These are phyloP conservation scores for Myripristis jacobus DNA, from an alignment of 2,797 vertebrate genomes.

Conservation along the genomic window DNA sequence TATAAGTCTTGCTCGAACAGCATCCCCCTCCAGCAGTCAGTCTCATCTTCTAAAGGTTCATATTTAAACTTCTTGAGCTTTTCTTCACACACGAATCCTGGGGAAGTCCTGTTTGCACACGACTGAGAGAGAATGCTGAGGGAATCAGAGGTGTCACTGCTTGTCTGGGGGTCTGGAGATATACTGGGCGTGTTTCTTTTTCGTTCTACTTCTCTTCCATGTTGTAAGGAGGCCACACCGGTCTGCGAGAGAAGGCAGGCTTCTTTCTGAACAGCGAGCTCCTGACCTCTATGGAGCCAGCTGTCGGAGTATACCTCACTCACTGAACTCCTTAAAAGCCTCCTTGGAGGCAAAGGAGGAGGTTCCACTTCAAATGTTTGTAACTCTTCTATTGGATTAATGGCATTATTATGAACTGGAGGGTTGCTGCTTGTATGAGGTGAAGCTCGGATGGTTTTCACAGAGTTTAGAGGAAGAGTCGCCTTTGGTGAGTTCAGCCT, in stretches of 20 bases:
- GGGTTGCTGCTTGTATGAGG: conserved; percentile 32
- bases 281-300: conserved; percentile 84
- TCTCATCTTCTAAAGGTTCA: conserved; percentile 70
- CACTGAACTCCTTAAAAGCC: conserved; percentile 61
- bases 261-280: conserved; percentile 85
- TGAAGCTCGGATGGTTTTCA: conserved; percentile 42
- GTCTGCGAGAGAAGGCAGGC: conserved; percentile 84
- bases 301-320: conserved; percentile 79
- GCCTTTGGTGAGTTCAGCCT: conserved; percentile 84
- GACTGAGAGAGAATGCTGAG: conserved; percentile 44
- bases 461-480: conserved; percentile 41
- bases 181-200: conserved; percentile 58
- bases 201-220: conserved; percentile 65
- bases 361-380: conserved; percentile 58
- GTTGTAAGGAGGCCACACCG: conserved; percentile 80
- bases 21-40: conserved; percentile 69
- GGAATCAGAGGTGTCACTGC: conserved; percentile 59
- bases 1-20: conserved; percentile 77
- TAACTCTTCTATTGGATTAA: conserved; percentile 51
- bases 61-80: conserved; percentile 75
- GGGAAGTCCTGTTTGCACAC: conserved; percentile 24
- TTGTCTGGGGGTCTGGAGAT: conserved; percentile 62
- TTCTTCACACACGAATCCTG: conserved; percentile 55
- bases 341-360: conserved; percentile 81
- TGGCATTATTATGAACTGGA: conserved; percentile 21